A percentile compares a stretch with the other conserved stretches of the same genome.
Evolutionary conservation across 2,888 invertebrate species (phyloP).

Genomic region (Microchrysa polita): DNA sequence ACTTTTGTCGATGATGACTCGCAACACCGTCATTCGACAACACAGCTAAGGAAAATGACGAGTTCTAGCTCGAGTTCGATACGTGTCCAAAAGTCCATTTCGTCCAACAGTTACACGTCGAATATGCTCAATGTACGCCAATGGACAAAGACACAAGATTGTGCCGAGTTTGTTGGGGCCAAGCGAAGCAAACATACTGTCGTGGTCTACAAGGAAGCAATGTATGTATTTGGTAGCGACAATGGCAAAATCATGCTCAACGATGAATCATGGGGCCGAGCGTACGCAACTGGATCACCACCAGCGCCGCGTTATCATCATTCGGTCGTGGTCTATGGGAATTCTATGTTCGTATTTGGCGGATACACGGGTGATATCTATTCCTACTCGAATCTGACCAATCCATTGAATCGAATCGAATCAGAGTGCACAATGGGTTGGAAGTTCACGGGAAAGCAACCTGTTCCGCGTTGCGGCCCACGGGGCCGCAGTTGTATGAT

Average conservation of each 20-base stretch:
- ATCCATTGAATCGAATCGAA: conserved; percentile 93
- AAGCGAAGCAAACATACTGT: conserved; percentile 96
- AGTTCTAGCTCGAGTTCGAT: conserved; percentile 60
- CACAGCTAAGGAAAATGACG: conserved; percentile 52
- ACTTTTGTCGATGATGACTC: too few relatives aligned
- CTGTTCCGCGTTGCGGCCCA: conserved; percentile 97
- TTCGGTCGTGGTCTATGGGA: conserved; percentile 85
- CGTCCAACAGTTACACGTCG: conserved; percentile 54
- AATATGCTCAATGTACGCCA: conserved; percentile 77
- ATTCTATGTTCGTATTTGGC: conserved; percentile 96
- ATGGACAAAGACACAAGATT: conserved; percentile 94
- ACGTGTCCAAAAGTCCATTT: conserved; percentile 43
- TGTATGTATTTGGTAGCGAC: conserved; percentile 96
- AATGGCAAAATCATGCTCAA: conserved; percentile 96
- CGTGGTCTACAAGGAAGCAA: conserved; percentile 92
- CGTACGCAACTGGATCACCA: conserved; percentile 84
- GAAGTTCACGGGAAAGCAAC: conserved; percentile 87
- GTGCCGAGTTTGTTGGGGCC: conserved; percentile 97
- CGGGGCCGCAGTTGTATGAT: conserved; percentile 92
- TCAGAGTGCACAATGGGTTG: conserved; percentile 91
- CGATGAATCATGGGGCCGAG: conserved; percentile 93
- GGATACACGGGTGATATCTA: conserved; percentile 97
- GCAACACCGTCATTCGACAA: too few relatives aligned
- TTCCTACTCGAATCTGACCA: conserved; percentile 93
- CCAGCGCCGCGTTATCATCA: conserved; percentile 96